Evolutionary conservation across 2,888 invertebrate species (phyloP).

Genomic region (Eremobia ochroleuca): DNA sequence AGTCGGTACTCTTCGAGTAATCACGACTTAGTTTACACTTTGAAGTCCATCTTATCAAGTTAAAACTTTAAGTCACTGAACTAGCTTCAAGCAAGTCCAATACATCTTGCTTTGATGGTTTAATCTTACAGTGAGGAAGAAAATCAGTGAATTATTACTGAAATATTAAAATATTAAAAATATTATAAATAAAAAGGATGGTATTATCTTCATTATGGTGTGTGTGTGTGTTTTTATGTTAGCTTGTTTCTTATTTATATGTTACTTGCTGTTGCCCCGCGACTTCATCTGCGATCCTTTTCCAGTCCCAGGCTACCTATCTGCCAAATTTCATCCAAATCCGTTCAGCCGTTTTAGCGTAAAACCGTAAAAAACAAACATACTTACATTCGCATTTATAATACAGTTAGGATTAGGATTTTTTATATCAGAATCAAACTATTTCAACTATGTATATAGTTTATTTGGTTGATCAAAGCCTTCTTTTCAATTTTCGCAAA

Average conservation of each 20-base stretch:
- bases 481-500: neutral
- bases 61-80: conserved; percentile 56
- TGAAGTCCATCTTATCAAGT: conserved; percentile 60
- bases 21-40: conserved; percentile 58
- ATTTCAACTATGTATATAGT: neutral
- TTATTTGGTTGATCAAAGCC: fast-evolving
- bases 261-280: neutral
- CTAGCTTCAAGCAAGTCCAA: conserved; percentile 53
- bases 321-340: too few relatives aligned
- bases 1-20: conserved; percentile 49
- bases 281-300: neutral
- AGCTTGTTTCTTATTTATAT: neutral
- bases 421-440: neutral
- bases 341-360: neutral
- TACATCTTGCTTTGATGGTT: conserved; percentile 62
- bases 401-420: neutral
- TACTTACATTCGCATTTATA: neutral
- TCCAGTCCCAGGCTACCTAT: too few relatives aligned
- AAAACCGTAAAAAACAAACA: neutral
- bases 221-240: neutral
- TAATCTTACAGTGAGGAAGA: conserved; percentile 52
- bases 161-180: too few relatives aligned
- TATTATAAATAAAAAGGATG: too few relatives aligned
- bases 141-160: conserved; percentile 49
- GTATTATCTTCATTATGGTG: too few relatives aligned